Evolutionary conservation across 1,140 invertebrate species (phyloP).

Genomic region (Pissodes strobi): DNA sequence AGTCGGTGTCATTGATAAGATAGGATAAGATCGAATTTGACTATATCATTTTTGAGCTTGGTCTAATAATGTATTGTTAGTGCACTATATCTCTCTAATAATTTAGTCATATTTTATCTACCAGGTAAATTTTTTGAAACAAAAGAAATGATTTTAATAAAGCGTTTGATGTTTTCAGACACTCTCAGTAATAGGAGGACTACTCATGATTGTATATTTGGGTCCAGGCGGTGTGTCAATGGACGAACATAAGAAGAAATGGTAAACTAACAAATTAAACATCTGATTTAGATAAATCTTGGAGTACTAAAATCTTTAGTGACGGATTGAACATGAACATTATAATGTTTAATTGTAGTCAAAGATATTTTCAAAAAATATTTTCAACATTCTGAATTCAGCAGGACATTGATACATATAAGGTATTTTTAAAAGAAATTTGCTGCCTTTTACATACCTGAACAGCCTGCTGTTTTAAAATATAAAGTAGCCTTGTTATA

Average conservation of each 20-base stretch:
- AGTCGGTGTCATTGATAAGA: too few species aligned
- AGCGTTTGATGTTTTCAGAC: conserved; percentile 88
- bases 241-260: conserved; percentile 99
- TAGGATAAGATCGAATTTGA: too few species aligned
- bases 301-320: not conserved
- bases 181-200: conserved; percentile 95
- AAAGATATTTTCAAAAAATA: not conserved
- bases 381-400: not conserved
- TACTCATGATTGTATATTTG: conserved; percentile 97
- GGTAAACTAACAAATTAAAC: conserved; percentile 65
- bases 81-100: too few species aligned
- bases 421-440: not conserved
- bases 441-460: not conserved
- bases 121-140: too few species aligned
- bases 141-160: too few species aligned
- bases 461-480: not conserved
- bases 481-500: not conserved
- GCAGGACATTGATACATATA: not conserved
- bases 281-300: not conserved
- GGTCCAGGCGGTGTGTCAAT: conserved; percentile 98
- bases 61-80: too few species aligned
- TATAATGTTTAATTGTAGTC: not conserved
- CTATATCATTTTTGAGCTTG: too few species aligned
- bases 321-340: conserved; percentile 6
- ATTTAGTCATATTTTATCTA: too few species aligned